Percentiles rank a stretch among this genome's conserved stretches.
These are phyloP conservation scores for Epizoanthus ramosus DNA, from an alignment of 92 coral and sea anemone genomes.

Conservation along the genomic window DNA sequence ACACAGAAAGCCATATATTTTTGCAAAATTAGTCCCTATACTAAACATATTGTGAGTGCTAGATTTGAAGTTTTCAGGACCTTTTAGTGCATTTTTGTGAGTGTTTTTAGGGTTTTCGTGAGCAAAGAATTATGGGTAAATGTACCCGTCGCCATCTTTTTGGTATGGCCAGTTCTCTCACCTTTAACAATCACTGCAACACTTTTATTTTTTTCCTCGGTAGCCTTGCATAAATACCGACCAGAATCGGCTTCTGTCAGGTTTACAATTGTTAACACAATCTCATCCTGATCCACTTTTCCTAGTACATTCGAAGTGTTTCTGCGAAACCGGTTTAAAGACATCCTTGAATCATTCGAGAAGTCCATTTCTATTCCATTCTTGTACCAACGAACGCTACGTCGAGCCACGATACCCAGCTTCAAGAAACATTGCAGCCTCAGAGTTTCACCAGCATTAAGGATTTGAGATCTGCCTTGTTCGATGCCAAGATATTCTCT, in stretches of 20 bases:
- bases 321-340: neutral
- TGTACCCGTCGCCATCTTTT: no score
- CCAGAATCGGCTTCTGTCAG: conserved; percentile 12
- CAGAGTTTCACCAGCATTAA: conserved; percentile 12
- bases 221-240: neutral
- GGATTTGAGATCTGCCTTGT: neutral
- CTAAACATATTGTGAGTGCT: no score
- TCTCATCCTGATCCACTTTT: neutral
- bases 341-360: neutral
- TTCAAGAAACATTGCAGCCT: conserved; percentile 16
- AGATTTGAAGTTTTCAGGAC: no score
- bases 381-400: conserved; percentile 12
- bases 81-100: no score
- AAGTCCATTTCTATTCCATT: neutral
- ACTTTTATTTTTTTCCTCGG: neutral
- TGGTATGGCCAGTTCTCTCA: neutral
- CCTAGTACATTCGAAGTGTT: conserved; percentile 6
- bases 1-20: no score
- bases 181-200: conserved; percentile 19
- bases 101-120: no score
- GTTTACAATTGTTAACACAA: neutral
- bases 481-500: conserved; percentile 4
- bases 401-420: conserved; percentile 6
- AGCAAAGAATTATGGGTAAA: no score
- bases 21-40: no score